Conservation (phyloP, 2,888 invertebrate genomes). For the Herminia tarsipennalis region DNA sequence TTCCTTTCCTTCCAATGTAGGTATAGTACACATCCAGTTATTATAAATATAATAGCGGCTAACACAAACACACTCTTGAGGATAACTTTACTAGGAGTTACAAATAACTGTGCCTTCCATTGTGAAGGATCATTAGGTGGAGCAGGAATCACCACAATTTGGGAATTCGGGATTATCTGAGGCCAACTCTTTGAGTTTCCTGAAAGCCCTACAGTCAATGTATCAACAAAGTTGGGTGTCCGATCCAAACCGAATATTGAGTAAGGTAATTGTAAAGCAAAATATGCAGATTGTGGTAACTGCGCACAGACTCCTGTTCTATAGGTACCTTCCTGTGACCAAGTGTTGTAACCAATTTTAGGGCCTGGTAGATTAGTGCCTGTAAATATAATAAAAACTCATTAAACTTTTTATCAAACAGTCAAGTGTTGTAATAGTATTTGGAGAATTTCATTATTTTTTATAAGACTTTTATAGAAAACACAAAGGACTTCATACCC, state of each 20-base stretch:
- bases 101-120: conserved; percentile 97
- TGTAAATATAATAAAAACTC: conserved; percentile 40
- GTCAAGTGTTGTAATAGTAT: too few relatives aligned
- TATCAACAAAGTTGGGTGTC: conserved; percentile 98
- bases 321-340: conserved; percentile 93
- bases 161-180: conserved; percentile 98
- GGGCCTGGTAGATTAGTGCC: conserved; percentile 96
- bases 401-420: background rate
- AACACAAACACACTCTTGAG: conserved; percentile 96
- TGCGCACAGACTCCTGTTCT: conserved; percentile 94
- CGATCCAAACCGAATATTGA: conserved; percentile 98
- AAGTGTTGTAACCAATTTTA: conserved; percentile 93
- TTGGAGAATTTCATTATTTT: too few relatives aligned
- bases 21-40: conserved; percentile 93
- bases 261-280: conserved; percentile 97
- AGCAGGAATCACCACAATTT: conserved; percentile 97
- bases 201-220: conserved; percentile 92
- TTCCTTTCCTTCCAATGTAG: conserved; percentile 95
- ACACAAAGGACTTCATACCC: too few relatives aligned
- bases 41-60: conserved; percentile 93
- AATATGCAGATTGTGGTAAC: conserved; percentile 96
- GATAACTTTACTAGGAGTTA: conserved; percentile 97
- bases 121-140: conserved; percentile 90
- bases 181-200: conserved; percentile 91
- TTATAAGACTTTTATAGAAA: too few relatives aligned